phyloP scores from a whole-genome alignment of 1,140 invertebrate species.

The Nasonia giraulti region DNA sequence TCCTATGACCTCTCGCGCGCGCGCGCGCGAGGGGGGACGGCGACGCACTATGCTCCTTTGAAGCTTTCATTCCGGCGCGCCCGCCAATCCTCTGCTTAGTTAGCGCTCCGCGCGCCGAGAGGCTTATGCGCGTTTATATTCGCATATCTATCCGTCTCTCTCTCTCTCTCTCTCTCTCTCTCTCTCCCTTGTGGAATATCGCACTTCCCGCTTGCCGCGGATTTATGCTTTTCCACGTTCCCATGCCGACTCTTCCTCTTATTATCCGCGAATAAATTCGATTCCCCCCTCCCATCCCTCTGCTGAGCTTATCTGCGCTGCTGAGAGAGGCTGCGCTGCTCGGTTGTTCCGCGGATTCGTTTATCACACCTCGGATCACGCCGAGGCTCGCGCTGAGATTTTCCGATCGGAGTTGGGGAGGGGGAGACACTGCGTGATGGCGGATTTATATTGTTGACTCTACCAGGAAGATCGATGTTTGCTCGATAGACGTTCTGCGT shows the following conservation, averaged over 20 bases:
- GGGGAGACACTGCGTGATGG: conserved; percentile 11
- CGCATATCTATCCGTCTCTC: conserved; percentile 23
- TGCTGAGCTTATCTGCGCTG: background rate
- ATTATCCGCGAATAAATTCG: conserved; percentile 42
- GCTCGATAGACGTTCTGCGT: no score
- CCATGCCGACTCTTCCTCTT: background rate
- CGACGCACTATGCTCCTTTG: background rate
- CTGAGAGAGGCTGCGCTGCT: background rate
- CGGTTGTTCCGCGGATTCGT: conserved; percentile 14
- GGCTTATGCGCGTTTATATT: background rate
- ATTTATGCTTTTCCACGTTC: conserved; percentile 36
- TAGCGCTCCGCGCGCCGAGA: background rate
- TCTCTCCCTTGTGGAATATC: background rate
- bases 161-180: no score
- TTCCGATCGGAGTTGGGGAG: conserved; percentile 10
- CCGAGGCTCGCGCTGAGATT: background rate
- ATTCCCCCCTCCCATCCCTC: background rate
- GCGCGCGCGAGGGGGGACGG: background rate
- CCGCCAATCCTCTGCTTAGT: conserved; percentile 21
- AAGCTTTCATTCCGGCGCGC: conserved; percentile 17
- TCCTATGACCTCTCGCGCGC: conserved; percentile 21
- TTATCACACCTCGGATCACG: conserved; percentile 31
- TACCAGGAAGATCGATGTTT: no score
- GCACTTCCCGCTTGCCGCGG: background rate
- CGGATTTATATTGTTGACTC: conserved; percentile 36